phyloP scores from a whole-genome alignment of 2,113 vertebrate species.

The Poeciliopsis retropinna region DNA sequence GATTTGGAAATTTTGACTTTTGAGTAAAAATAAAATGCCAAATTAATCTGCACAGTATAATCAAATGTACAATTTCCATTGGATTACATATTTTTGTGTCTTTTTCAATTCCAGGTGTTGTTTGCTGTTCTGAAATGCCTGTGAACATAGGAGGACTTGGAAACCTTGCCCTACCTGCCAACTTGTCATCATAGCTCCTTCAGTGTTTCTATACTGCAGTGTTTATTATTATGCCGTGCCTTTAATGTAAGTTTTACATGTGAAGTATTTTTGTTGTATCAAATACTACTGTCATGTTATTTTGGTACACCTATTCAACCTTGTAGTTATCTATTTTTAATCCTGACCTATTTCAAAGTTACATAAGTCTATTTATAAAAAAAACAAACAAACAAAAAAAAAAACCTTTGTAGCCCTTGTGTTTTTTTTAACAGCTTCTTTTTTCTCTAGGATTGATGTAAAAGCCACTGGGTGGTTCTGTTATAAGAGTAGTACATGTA shows the following conservation, averaged over 20 bases:
- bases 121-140: background rate
- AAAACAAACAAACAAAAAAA: too few species aligned
- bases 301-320: background rate
- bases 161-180: background rate
- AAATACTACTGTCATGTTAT: background rate
- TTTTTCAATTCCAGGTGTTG: background rate
- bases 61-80: background rate
- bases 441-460: conserved; percentile 6
- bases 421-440: conserved; percentile 4
- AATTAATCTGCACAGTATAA: too few species aligned
- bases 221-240: conserved; percentile 29
- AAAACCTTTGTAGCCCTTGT: conserved; percentile 23
- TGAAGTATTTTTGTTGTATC: background rate
- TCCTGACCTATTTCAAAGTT: conserved; percentile 9
- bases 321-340: conserved; percentile 3
- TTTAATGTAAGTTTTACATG: conserved; percentile 9
- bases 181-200: background rate
- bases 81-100: background rate
- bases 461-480: conserved; percentile 3
- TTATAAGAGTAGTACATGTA: conserved; percentile 10
- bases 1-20: background rate
- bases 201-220: background rate
- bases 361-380: conserved; percentile 15
- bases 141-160: background rate
- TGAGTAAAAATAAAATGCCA: too few species aligned